Base-by-base conservation (phyloP, 2,113 vertebrate genomes). In the Telmatochromis sp. region DNA sequence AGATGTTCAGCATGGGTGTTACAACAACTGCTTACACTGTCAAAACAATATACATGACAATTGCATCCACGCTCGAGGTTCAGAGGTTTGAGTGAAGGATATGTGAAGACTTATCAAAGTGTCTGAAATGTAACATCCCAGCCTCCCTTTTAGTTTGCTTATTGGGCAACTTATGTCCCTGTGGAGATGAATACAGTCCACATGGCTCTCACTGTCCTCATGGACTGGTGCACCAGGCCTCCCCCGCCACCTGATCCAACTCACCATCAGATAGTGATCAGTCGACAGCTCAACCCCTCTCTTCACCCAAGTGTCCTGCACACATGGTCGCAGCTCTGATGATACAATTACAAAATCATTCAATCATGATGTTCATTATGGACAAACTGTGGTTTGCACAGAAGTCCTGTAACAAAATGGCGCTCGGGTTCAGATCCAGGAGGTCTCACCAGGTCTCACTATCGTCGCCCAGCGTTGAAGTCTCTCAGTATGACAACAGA, bases 401-500 rank as follows among this genome's bases (percentile, higher is more conserved):
- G 5, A n/a, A n/a, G 49, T 53, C 19, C 49, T 53, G 54, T 55
- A 55, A 26, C 6, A 55, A 55, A 55, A 55, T 11, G 11, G 21
- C 21, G 6, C 54, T 1, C 21, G 0, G 21, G 54, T 55, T 55
- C 54, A 26, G 54, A 26, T 55, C 21, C 54, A 55, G 54, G 54
- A 26, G 26, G 26, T 21, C 19, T 21, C 19, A 21, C 19, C 19
- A 26, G 11, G 21, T 3, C 54, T 55, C 54, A 55, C 54, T 0
- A 26, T 26, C 54, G 26, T 55, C 2, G 11, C 53, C 53, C 21
- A 55, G 54, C 11, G 0, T 55, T 55, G 54, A 55, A 11, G 51
- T 26, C 21, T 55, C 54, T 26, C 54, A 55, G 54, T 26, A 55
- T 3, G 54, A 26, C 54, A 55, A 23, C 4, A 55, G 54, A 55